Evolutionary conservation across 2,113 vertebrate genomes (phyloP).

Genomic region (Athene cunicularia): DNA sequence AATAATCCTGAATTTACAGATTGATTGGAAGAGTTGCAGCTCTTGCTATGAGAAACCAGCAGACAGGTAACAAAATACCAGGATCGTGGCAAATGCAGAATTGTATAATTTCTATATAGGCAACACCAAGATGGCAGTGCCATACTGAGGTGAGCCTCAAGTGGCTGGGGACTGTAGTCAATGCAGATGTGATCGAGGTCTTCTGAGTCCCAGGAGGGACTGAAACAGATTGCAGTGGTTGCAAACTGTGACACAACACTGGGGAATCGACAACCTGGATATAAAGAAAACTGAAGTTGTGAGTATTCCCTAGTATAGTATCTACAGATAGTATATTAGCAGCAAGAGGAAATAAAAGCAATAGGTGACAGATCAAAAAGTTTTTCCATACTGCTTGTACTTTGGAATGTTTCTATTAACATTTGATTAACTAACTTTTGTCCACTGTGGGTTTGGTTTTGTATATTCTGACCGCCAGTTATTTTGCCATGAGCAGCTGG

Average conservation of each 20-base stretch:
- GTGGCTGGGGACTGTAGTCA: not conserved
- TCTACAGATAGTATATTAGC: not conserved
- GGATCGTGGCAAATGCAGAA: not conserved
- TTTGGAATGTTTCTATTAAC: not conserved
- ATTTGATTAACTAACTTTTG: not conserved
- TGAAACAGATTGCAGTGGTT: not conserved
- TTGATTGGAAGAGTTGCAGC: not conserved
- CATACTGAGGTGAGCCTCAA: not conserved
- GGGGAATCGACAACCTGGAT: not conserved
- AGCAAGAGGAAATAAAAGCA: not conserved
- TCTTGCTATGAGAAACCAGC: not conserved
- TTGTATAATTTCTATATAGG: accelerated
- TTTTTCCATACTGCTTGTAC: not conserved
- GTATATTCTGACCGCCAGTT: not conserved
- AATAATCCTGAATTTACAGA: not conserved
- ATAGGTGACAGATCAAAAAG: not conserved
- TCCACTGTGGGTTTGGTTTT: not conserved
- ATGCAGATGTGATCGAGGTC: accelerated
- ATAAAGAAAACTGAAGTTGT: not conserved
- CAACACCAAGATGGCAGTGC: not conserved
- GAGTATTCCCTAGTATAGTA: not conserved
- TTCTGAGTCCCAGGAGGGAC: not conserved
- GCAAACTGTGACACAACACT: not conserved
- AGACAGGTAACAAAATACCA: not conserved
- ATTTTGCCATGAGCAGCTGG: not conserved